Evolutionary conservation across 2,888 invertebrate species (phyloP).

Genomic region (Epirrhoe tristata): DNA sequence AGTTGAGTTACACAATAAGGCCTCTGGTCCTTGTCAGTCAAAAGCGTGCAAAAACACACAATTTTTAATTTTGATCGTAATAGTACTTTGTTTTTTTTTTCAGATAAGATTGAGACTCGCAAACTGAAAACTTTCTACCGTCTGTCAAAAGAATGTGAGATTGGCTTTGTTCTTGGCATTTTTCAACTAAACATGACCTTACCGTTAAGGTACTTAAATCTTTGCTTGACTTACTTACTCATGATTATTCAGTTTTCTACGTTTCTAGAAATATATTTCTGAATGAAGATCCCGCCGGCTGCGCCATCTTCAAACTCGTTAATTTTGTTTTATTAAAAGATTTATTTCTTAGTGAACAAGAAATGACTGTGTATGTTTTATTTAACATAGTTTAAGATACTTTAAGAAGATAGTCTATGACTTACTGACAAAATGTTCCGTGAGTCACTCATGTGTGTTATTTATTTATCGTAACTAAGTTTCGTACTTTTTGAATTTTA

Average conservation of each 20-base stretch:
- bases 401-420: too few species aligned
- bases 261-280: constrained; percentile 52
- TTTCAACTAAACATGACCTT: constrained; percentile 71
- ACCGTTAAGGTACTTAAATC: constrained; percentile 66
- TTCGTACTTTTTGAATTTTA: too few species aligned
- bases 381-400: too few species aligned
- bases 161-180: constrained; percentile 66
- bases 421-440: too few species aligned
- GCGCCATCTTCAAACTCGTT: neutral
- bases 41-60: too few species aligned
- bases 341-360: too few species aligned
- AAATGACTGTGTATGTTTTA: too few species aligned
- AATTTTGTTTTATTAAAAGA: too few species aligned
- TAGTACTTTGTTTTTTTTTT: constrained; percentile 37
- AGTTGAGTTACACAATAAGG: too few species aligned
- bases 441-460: too few species aligned
- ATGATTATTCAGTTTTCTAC: constrained; percentile 75
- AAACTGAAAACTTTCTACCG: constrained; percentile 68
- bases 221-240: constrained; percentile 71
- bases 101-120: constrained; percentile 66
- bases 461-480: too few species aligned
- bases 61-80: neutral
- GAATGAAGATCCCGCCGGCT: neutral
- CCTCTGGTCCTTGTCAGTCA: too few species aligned
- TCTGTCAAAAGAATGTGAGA: constrained; percentile 65